Evolutionary conservation across 2,797 vertebrate species (phyloP).

Genomic region (Centropyge bicolor): DNA sequence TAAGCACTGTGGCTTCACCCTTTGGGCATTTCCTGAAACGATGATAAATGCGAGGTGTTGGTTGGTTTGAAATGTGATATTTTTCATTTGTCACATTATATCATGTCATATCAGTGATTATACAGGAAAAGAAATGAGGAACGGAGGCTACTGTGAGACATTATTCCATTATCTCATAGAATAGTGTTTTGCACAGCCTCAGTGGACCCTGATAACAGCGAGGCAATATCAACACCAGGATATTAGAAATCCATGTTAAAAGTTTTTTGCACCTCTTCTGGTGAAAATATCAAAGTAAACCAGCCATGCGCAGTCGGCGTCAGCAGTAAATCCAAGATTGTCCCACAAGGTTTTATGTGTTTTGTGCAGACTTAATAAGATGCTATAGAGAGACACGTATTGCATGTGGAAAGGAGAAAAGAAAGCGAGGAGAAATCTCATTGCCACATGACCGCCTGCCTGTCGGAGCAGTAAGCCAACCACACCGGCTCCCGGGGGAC

Average conservation of each 20-base stretch:
- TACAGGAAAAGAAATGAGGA: slow-evolving; percentile 68
- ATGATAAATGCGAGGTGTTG: slow-evolving; percentile 71
- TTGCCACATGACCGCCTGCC: slow-evolving; percentile 65
- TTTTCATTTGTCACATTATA: slow-evolving; percentile 80
- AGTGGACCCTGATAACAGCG: slow-evolving; percentile 74
- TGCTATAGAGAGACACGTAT: slow-evolving; percentile 38
- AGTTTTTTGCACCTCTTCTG: slow-evolving; percentile 62
- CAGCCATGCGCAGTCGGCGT: slow-evolving; percentile 16
- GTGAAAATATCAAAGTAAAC: slow-evolving; percentile 62
- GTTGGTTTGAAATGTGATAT: slow-evolving; percentile 72
- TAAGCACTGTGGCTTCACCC: slow-evolving; percentile 73
- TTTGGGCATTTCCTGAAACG: slow-evolving; percentile 73
- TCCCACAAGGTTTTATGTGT: slow-evolving; percentile 56
- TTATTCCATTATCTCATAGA: slow-evolving; percentile 77
- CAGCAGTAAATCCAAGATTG: slow-evolving; percentile 45
- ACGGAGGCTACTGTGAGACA: slow-evolving; percentile 55
- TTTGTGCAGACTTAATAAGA: slow-evolving; percentile 60
- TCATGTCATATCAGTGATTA: slow-evolving; percentile 80
- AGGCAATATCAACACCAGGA: slow-evolving; percentile 78
- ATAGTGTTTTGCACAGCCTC: slow-evolving; percentile 75
- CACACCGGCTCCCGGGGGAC: slow-evolving; percentile 61
- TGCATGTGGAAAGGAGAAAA: slow-evolving; percentile 41
- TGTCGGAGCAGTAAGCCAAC: slow-evolving; percentile 64
- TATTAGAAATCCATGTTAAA: slow-evolving; percentile 77
- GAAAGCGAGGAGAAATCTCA: slow-evolving; percentile 48